Evolutionary conservation across 1,140 invertebrate genomes (phyloP), one percentile per base, ranked within the genome.

Genomic region (Pararge aegeria): DNA sequence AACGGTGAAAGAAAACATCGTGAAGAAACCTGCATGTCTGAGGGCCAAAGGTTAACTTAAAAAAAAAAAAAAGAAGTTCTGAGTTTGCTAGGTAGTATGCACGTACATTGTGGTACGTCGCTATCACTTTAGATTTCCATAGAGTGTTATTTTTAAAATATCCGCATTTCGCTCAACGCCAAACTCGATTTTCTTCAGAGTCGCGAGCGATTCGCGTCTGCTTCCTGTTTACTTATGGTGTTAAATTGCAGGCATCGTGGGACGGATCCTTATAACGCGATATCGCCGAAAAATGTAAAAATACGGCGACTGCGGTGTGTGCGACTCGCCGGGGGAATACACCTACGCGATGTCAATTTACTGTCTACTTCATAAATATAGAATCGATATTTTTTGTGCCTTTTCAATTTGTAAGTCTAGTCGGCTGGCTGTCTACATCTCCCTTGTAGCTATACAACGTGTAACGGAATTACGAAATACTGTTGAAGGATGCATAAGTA

Each of bases 121-220:
- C n/a, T n/a, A n/a, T n/a, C n/a, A n/a, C n/a, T n/a, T n/a, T n/a
- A n/a, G n/a, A n/a, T n/a, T n/a, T n/a, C 29, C 7, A 18, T 18
- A 40, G 21, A 37, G 21, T 13, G 21, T 24, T 24, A 24, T 24
- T 24, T 24, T 24, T 24, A 24, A 24, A 24, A 24, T 24, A 24
- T 38, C 5, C 15, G 4, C 38, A 16, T n/a, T n/a, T n/a, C n/a
- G n/a, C n/a, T n/a, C n/a, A n/a, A n/a, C 5, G 38, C 2, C 38
- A 42, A 42, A 42, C 15, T 42, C 38, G 15, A 42, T 42, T 42
- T 42, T 16, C 9, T 16, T 16, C 15, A 1, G 9, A 42, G 15
- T 42, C 38, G 38, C 10, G 3, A 42, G 5, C n/a, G 38, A 60
- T 55, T 59, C 64, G 21, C 7, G 7, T 46, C 12, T 20, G 18